Conservation (phyloP, 2,797 vertebrate genomes). For the Vireo griseus region DNA sequence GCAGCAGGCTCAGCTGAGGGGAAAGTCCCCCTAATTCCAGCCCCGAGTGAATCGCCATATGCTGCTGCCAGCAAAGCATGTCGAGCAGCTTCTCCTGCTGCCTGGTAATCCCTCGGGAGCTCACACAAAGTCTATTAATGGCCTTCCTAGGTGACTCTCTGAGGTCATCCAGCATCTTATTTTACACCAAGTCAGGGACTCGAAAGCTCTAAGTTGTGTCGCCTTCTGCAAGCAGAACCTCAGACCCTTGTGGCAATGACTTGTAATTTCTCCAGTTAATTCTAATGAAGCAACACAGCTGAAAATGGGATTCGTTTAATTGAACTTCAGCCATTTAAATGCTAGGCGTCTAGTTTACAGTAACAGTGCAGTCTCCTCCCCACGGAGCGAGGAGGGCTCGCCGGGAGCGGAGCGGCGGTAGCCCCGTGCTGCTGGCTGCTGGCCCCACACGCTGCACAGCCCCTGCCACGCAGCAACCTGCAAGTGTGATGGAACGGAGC, state of each 20-base stretch:
- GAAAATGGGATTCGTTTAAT: not conserved
- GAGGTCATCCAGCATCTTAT: not conserved
- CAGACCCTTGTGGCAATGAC: not conserved
- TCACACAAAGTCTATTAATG: slow-evolving; percentile 23
- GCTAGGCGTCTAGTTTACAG: not conserved
- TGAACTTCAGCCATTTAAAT: not conserved
- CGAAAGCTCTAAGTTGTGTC: not conserved
- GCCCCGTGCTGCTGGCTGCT: not conserved
- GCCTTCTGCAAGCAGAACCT: not conserved
- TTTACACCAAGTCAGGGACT: not conserved
- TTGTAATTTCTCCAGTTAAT: not conserved
- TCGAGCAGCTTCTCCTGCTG: slow-evolving; percentile 26
- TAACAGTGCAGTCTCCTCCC: not conserved
- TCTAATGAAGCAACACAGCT: not conserved
- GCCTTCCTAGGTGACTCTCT: not conserved
- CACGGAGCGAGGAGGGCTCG: rapidly evolving
- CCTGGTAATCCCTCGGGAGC: not conserved
- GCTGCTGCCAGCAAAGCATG: slow-evolving; percentile 12
- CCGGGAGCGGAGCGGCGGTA: not conserved
- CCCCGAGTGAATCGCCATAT: not conserved
- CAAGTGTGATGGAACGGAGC: not conserved
- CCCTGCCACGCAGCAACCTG: not conserved
- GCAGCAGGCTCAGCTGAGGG: not conserved
- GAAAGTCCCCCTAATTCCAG: slow-evolving; percentile 11
- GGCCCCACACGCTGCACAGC: not conserved